These are phyloP conservation scores for Cydia strobilella DNA, from an alignment of 1,140 invertebrate species.

Conservation along the genomic window DNA sequence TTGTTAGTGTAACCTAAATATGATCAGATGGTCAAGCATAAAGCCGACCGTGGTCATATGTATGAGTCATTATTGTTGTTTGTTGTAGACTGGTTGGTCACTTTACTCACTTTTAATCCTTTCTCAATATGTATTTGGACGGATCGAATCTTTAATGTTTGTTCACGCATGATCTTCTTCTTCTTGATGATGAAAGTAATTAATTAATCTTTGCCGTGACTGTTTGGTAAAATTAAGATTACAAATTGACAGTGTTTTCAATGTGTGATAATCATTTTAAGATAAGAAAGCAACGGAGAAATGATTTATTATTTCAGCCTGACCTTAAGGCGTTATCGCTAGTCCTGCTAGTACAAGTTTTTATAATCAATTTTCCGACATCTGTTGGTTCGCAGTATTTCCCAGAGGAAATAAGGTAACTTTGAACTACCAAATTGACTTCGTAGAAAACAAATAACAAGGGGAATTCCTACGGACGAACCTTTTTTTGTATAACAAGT, in stretches of 20 bases:
- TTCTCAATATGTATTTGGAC: too few relatives aligned
- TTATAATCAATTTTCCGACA: slow-evolving; percentile 29
- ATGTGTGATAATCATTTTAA: neutral
- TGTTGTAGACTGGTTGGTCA: too few relatives aligned
- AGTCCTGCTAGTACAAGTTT: slow-evolving; percentile 12
- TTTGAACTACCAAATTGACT: slow-evolving; percentile 35
- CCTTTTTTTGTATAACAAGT: slow-evolving; percentile 31
- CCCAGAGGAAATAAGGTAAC: slow-evolving; percentile 31
- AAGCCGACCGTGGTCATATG: too few relatives aligned
- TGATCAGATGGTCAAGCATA: too few relatives aligned
- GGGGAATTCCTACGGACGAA: slow-evolving; percentile 18
- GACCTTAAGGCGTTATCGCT: neutral
- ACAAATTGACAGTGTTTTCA: neutral
- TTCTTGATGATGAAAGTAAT: too few relatives aligned
- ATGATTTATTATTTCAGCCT: neutral
- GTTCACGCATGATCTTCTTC: too few relatives aligned
- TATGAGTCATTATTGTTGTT: too few relatives aligned
- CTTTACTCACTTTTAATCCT: too few relatives aligned
- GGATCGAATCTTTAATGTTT: too few relatives aligned
- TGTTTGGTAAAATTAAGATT: too few relatives aligned
- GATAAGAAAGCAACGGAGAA: neutral
- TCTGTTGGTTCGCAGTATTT: slow-evolving; percentile 10
- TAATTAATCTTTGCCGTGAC: too few relatives aligned
- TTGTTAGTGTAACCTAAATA: too few relatives aligned
- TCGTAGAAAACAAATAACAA: slow-evolving; percentile 33